phyloP scores from a whole-genome alignment of 2,888 invertebrate species.

The Pachycephus smyrnensis region DNA sequence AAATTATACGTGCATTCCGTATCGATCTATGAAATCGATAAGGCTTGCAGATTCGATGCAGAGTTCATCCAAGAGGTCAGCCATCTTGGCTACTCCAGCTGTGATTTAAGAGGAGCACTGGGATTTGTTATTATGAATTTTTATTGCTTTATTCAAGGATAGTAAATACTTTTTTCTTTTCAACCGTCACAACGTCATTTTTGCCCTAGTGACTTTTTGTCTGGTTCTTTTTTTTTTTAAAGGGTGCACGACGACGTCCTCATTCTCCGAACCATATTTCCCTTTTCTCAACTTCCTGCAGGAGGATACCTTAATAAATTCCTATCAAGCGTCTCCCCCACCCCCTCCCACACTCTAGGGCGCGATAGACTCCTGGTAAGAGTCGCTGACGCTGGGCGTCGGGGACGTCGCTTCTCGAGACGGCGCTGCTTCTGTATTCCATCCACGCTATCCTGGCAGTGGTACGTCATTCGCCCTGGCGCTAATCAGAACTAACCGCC shows the following conservation, averaged over 20 bases:
- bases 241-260: not conserved
- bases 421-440: slow-evolving; percentile 47
- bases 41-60: slow-evolving; percentile 28
- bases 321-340: slow-evolving; percentile 25
- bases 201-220: not conserved
- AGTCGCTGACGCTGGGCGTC: not conserved
- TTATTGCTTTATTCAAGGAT: not conserved
- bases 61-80: slow-evolving; percentile 13
- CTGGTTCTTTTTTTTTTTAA: not conserved
- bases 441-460: slow-evolving; percentile 62
- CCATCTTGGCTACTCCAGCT: slow-evolving; percentile 17
- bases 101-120: slow-evolving; percentile 9
- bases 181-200: not conserved
- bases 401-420: not conserved
- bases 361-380: not conserved
- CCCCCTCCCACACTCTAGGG: not conserved
- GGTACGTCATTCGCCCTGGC: slow-evolving; percentile 62
- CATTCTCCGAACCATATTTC: not conserved
- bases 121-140: not conserved
- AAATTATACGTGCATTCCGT: slow-evolving; percentile 26
- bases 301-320: slow-evolving; percentile 39
- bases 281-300: not conserved
- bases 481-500: slow-evolving; percentile 68
- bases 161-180: too few relatives aligned
- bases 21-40: slow-evolving; percentile 40